A percentile compares a stretch with the other conserved stretches of the same genome.
These are phyloP conservation scores for Mellivora capensis DNA, from an alignment of 2,113 vertebrate genomes.

Conservation along the genomic window DNA sequence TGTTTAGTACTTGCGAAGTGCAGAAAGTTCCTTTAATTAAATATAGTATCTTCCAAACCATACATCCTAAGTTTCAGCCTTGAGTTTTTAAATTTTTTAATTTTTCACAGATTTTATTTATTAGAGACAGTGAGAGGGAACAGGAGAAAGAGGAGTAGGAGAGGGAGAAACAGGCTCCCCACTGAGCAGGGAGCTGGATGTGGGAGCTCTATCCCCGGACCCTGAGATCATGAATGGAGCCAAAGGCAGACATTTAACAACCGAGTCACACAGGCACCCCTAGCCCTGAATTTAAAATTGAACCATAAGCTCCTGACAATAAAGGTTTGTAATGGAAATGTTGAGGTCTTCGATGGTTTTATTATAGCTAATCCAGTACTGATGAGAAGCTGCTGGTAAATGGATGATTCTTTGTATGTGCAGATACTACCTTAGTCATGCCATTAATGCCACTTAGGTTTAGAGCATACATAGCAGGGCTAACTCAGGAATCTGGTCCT, in stretches of 20 bases:
- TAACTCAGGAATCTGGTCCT: background rate
- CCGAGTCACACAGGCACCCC: no score
- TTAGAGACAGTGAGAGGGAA: no score
- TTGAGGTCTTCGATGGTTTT: background rate
- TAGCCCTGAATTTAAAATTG: slow-evolving; percentile 6
- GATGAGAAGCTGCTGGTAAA: background rate
- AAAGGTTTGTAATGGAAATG: slow-evolving; percentile 38
- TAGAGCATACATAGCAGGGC: background rate
- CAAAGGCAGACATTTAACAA: no score
- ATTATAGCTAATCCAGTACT: background rate
- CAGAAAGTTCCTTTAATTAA: slow-evolving; percentile 46
- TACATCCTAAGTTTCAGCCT: background rate
- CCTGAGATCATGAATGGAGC: no score
- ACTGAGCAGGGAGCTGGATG: no score
- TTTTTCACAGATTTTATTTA: no score
- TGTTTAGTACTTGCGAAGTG: slow-evolving; percentile 24
- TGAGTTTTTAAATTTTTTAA: background rate
- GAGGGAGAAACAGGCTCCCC: no score
- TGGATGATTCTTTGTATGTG: background rate
- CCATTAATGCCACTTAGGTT: background rate
- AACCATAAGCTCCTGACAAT: slow-evolving; percentile 25
- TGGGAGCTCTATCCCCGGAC: no score
- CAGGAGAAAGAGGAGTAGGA: no score
- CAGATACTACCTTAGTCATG: background rate
- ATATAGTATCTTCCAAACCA: background rate